Base-by-base conservation (phyloP, 2,113 vertebrate genomes). In the Saimiri boliviensis region DNA sequence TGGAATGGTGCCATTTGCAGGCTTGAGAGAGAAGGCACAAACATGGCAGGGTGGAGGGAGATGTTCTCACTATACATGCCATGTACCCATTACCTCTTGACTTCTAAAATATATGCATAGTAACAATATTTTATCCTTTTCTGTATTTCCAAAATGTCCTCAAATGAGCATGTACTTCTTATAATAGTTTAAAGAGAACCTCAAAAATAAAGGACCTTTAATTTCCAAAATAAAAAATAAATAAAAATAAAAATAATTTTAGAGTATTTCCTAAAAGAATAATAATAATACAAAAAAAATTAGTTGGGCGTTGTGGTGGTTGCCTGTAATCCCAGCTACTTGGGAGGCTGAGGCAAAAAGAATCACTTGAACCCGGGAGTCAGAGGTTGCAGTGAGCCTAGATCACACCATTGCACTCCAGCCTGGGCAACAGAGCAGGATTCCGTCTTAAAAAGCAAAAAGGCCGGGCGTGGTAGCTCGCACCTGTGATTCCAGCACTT, bases 101-200 rank as follows among this genome's bases (percentile, higher is more conserved):
- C 37, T 63, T 86, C 89, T 83, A 70, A 70, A 77, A 77, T 49
- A 70, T 0, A 54, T 6, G 23, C 30, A 23, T 13, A 1, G 20
- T 37, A 70, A 30, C 52, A 82, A n/a, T 40, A 63, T 40, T 84
- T 68, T 56, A 40, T 16, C 71, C 23, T 45, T 56, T 79, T 56
- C 54, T 37, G 6, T 74, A 73, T 77, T 73, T 87, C 37, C 37
- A 86, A 58, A 80, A 77, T 90, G 40, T 82, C 86, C 58, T 92
- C 35, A 94, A 80, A 74, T 42, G 30, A 90, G 2, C 16, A 73
- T 20, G 21, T 80, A 32, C 16, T 89, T 77, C 56, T 79, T 91
- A 27, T 73, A 96, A 86, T 84, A 79, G 45, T 13, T 54, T 79
- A 91, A 91, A 92, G 74, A 82, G 86, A 76, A 66, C 63, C 54